A percentile compares a stretch with the other conserved stretches of the same genome.
These are phyloP conservation scores for Serripes groenlandicus DNA, from an alignment of 2,888 invertebrate species.

Conservation along the genomic window DNA sequence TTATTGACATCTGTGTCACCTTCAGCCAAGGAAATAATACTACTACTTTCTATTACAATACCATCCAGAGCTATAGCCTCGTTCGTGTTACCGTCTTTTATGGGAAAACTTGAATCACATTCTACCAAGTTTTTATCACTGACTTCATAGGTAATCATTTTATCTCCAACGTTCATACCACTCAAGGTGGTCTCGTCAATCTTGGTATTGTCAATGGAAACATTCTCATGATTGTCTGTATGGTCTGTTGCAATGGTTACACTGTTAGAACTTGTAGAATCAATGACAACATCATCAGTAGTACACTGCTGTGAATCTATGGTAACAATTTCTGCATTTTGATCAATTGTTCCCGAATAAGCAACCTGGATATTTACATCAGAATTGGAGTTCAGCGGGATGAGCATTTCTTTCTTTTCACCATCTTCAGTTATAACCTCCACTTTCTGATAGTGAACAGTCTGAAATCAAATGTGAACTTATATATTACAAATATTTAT, in stretches of 20 bases:
- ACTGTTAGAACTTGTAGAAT: not conserved
- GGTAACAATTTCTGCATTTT: not conserved
- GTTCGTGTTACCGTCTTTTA: not conserved
- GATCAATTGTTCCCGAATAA: not conserved
- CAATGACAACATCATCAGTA: not conserved
- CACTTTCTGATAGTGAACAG: slow-evolving; percentile 16
- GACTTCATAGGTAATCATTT: not conserved
- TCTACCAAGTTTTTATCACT: not conserved
- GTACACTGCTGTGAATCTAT: not conserved
- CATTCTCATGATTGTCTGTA: not conserved
- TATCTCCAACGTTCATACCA: not conserved
- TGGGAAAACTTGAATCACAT: not conserved
- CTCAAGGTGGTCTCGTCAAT: not conserved
- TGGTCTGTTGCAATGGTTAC: not conserved
- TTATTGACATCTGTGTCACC: not conserved
- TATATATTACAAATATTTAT: too few relatives aligned
- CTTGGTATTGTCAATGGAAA: not conserved
- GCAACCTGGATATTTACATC: slow-evolving; percentile 9
- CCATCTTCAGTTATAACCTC: slow-evolving; percentile 61
- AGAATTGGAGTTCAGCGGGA: slow-evolving; percentile 54
- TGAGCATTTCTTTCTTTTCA: slow-evolving; percentile 60
- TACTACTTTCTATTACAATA: slow-evolving; percentile 3
- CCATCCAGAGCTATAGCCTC: not conserved
- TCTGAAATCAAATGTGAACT: slow-evolving; percentile 4
- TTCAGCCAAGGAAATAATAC: slow-evolving; percentile 3